These are phyloP conservation scores for Aratinga solstitialis DNA, from an alignment of 2,797 vertebrate genomes.

Conservation along the genomic window DNA sequence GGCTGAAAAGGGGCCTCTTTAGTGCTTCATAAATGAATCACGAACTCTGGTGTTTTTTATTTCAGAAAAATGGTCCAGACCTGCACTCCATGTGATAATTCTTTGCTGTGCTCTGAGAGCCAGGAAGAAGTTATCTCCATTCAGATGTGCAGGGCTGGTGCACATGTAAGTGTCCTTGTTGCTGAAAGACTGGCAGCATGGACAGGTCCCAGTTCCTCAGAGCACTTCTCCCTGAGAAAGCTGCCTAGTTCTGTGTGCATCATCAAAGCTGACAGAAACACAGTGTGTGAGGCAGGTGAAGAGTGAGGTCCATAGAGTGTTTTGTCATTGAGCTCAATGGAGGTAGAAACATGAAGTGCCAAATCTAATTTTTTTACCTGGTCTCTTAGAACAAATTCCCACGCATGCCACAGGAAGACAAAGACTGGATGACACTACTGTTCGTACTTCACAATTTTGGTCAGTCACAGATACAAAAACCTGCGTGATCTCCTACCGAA, in stretches of 20 bases:
- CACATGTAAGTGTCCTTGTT: not conserved
- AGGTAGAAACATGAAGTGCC: not conserved
- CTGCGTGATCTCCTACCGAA: not conserved
- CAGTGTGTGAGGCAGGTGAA: rapidly evolving
- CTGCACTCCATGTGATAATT: not conserved
- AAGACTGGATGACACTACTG: not conserved
- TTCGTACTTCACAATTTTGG: not conserved
- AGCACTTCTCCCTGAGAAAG: not conserved
- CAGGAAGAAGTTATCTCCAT: not conserved
- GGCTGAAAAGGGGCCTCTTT: not conserved
- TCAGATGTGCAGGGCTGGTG: not conserved
- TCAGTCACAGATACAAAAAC: not conserved
- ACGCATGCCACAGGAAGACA: not conserved
- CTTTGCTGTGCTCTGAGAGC: not conserved
- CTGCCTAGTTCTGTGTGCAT: not conserved
- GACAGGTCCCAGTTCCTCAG: not conserved
- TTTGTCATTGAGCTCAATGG: not conserved
- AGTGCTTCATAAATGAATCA: not conserved
- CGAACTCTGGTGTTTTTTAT: not conserved
- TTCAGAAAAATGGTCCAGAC: not conserved
- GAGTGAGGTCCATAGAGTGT: not conserved
- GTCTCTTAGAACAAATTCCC: not conserved
- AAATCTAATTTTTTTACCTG: not conserved
- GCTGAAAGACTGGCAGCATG: rapidly evolving
- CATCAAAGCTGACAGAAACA: not conserved